phyloP scores from a whole-genome alignment of 2,888 invertebrate genomes.

The Strigamia transsilvanica region DNA sequence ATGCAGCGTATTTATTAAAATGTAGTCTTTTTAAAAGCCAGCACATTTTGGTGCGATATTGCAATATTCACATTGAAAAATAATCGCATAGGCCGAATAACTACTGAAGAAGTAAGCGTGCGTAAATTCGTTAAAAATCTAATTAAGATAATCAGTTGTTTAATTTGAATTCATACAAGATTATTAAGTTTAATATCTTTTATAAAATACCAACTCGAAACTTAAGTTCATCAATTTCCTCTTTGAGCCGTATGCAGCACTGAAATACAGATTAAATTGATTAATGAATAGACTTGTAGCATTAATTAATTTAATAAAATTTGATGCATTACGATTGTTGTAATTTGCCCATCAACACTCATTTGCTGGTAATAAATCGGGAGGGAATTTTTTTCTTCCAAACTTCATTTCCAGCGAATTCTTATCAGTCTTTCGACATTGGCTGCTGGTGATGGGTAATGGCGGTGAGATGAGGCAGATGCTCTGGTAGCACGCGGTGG shows the following conservation, averaged over 20 bases:
- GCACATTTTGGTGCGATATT: not conserved
- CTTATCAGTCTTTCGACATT: slow-evolving; percentile 43
- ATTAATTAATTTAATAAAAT: slow-evolving; percentile 34
- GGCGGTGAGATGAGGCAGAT: slow-evolving; percentile 46
- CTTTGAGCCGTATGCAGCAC: not conserved
- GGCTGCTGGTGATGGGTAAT: slow-evolving; percentile 37
- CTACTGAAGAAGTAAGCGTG: no score
- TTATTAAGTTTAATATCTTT: not conserved
- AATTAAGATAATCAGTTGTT: not conserved
- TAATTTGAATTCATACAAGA: not conserved
- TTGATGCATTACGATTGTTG: slow-evolving; percentile 43
- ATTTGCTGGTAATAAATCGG: slow-evolving; percentile 38
- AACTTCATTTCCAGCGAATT: slow-evolving; percentile 37
- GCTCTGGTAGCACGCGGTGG: slow-evolving; percentile 49
- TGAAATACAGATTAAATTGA: not conserved
- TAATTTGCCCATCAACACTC: slow-evolving; percentile 47
- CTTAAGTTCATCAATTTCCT: not conserved
- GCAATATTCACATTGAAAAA: no score
- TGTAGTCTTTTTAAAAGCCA: not conserved
- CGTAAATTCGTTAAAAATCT: no score
- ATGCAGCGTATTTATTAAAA: not conserved
- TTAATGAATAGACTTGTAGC: not conserved
- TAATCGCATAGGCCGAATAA: no score
- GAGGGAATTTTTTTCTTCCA: not conserved
- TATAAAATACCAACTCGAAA: no score